Conservation (phyloP, 1,140 invertebrate species). For the Augochlora pura region DNA sequence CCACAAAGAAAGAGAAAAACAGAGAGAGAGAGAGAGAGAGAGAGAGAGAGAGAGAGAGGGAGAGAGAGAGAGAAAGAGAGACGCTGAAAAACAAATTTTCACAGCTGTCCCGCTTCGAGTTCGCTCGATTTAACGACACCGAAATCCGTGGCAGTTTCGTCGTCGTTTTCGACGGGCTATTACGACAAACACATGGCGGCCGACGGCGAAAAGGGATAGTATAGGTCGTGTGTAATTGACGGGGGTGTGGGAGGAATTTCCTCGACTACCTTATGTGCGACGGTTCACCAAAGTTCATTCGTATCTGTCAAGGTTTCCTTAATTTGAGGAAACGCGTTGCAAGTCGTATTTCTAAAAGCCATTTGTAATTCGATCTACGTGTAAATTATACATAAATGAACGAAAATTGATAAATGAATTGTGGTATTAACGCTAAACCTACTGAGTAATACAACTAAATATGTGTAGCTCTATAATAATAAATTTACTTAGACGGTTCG, state of each 20-base stretch:
- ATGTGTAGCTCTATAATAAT: too few species aligned
- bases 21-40: not conserved
- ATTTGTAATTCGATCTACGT: too few species aligned
- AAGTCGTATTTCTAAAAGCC: too few species aligned
- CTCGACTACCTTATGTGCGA: not conserved
- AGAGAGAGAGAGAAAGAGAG: not conserved
- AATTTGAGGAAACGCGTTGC: too few species aligned
- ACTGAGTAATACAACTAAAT: too few species aligned
- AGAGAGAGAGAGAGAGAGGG: not conserved
- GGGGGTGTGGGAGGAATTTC: not conserved
- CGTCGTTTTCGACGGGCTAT: conserved; percentile 23
- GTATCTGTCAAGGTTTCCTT: not conserved
- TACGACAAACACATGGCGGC: conserved; percentile 32
- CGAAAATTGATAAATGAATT: too few species aligned
- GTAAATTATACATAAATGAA: too few species aligned
- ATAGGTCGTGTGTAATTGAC: not conserved
- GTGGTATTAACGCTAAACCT: too few species aligned
- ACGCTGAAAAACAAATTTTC: conserved; percentile 57
- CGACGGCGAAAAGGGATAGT: not conserved
- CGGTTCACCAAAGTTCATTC: not conserved
- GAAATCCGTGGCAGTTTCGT: conserved; percentile 3
- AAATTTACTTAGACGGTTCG: too few species aligned
- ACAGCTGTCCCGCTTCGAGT: conserved; percentile 54
- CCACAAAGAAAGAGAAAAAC: not conserved
- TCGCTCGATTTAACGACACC: conserved; percentile 55